phyloP scores from a whole-genome alignment of 2,113 vertebrate genomes.

The Ursus arctos region DNA sequence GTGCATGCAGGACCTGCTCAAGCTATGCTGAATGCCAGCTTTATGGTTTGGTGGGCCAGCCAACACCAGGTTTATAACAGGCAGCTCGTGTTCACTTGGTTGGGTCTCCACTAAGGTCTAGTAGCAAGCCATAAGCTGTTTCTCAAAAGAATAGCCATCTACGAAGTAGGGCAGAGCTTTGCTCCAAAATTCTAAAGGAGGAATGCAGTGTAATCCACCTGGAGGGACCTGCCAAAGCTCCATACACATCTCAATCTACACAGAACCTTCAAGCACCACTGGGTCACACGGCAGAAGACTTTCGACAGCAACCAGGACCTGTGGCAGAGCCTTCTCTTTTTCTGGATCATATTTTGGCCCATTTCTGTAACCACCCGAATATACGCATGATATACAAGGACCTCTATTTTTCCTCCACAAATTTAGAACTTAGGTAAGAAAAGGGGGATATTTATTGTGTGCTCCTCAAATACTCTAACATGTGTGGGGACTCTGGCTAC shows the following conservation, averaged over 20 bases:
- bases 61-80: neutral
- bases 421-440: conserved; percentile 31
- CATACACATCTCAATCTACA: neutral
- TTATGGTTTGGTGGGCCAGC: no score
- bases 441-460: neutral
- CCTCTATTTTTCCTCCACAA: neutral
- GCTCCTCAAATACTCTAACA: neutral
- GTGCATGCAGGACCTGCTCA: neutral
- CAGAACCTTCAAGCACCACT: neutral
- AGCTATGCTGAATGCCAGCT: neutral
- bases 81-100: neutral
- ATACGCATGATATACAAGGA: neutral
- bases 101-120: neutral
- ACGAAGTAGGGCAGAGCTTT: neutral
- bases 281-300: neutral
- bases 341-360: neutral
- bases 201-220: neutral
- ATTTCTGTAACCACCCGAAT: neutral
- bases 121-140: neutral
- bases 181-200: neutral
- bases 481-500: neutral
- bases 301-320: neutral
- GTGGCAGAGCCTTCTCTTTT: neutral
- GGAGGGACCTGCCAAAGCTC: no score
- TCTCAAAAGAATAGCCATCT: neutral